Percentiles rank a stretch among this genome's conserved stretches.
These are phyloP conservation scores for Ethmia dodecea DNA, from an alignment of 2,888 invertebrate species.

Conservation along the genomic window DNA sequence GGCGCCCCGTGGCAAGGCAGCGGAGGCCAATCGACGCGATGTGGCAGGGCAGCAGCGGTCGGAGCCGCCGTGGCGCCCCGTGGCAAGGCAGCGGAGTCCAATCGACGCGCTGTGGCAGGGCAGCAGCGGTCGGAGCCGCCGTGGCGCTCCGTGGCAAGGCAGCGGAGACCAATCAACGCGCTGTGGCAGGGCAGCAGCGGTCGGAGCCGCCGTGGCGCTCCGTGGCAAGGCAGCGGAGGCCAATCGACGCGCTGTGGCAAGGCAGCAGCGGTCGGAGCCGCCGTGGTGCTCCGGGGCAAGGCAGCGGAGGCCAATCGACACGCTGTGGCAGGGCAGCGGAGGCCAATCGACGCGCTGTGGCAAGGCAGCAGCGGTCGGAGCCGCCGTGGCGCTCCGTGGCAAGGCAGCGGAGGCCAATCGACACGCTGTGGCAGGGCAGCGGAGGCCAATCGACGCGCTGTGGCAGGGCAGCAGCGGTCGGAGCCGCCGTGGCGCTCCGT, in stretches of 20 bases:
- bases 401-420: neutral
- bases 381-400: neutral
- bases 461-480: slow-evolving; percentile 2
- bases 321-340: slow-evolving; percentile 1
- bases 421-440: slow-evolving; percentile 2
- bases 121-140: slow-evolving; percentile 6
- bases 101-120: slow-evolving; percentile 1
- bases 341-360: neutral
- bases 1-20: slow-evolving; percentile 3
- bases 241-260: slow-evolving; percentile 8
- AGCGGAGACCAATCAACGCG: neutral
- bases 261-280: slow-evolving; percentile 7
- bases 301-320: slow-evolving; percentile 1
- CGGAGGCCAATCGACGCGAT: neutral
- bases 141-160: slow-evolving; percentile 4
- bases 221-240: slow-evolving; percentile 6
- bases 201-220: neutral
- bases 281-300: slow-evolving; percentile 1
- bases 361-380: slow-evolving; percentile 1
- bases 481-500: neutral
- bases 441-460: neutral
- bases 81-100: neutral
- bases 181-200: slow-evolving; percentile 13
- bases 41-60: slow-evolving; percentile 3
- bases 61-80: neutral